Evolutionary conservation across 2,113 vertebrate genomes (phyloP).

Genomic region (Coracopsis vasa): DNA sequence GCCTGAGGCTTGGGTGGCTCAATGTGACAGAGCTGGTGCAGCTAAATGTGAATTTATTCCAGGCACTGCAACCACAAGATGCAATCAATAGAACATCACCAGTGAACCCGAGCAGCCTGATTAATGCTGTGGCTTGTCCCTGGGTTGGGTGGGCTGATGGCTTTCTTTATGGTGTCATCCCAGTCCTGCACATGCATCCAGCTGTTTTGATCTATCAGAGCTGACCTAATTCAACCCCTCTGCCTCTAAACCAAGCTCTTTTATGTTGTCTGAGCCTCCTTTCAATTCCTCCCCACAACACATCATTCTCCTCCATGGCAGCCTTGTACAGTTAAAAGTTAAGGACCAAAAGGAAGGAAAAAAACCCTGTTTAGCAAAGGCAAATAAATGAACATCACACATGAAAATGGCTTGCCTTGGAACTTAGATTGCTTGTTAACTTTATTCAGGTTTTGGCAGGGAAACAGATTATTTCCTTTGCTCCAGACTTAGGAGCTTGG

Average conservation of each 20-base stretch:
- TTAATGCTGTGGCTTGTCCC: background rate
- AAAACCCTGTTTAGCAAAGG: background rate
- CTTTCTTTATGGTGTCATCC: background rate
- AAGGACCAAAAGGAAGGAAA: background rate
- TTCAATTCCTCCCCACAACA: background rate
- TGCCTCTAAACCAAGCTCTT: background rate
- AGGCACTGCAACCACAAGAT: background rate
- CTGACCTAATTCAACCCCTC: background rate
- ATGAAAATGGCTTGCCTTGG: background rate
- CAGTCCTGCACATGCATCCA: accelerated
- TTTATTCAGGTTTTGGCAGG: slow-evolving; percentile 11
- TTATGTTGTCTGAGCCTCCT: background rate
- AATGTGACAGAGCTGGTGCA: background rate
- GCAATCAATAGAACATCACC: background rate
- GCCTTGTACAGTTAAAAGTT: background rate
- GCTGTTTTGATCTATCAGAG: background rate
- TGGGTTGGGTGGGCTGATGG: background rate
- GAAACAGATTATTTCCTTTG: slow-evolving; percentile 8
- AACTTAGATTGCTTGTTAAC: slow-evolving; percentile 39
- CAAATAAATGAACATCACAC: background rate
- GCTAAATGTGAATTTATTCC: background rate
- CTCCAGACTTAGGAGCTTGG: background rate
- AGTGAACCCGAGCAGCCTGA: background rate
- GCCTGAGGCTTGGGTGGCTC: accelerated
- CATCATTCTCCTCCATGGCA: background rate